Base-by-base conservation (phyloP, 2,888 invertebrate genomes). In the Pyrrhia umbra region DNA sequence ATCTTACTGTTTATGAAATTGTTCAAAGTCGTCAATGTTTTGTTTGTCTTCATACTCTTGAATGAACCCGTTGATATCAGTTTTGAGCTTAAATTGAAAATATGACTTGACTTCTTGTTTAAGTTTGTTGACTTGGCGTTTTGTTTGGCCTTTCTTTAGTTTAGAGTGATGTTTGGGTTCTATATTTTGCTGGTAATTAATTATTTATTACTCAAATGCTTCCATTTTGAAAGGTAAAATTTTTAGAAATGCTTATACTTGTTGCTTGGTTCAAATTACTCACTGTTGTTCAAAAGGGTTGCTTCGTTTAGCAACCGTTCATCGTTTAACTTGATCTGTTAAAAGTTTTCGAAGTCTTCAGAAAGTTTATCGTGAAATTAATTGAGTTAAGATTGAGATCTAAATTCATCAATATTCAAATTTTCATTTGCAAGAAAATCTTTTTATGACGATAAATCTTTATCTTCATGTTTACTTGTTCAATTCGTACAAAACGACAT, bases 1-100 rank as follows among this genome's bases (percentile, higher is more conserved):
- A 68, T 23, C 23, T 25, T 42, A 50, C 20, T 15, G 37, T 37
- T 39, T 18, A 9, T 13, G 8, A 16, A 39, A 21, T 34, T 9
- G 5, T 45, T 49, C 10, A 8, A 39, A 23, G 37, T 58, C 68
- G 57, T 67, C 47, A 67, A 47, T 57, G n/a, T 57, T 68, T 49
- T 43, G 68, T 67, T 47, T 49, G 13, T 54, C 18, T 40, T 47
- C 2, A 40, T 49, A 21, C 37, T 21, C 3, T 27, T 5, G 34
- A 45, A 39, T 21, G n/a, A 37, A 49, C n/a, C 2, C 30, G 21
- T 30, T 13, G 13, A 16, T 39, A 15, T 13, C 18, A 18, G 30
- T 49, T 63, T 63, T 25, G 15, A 25, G 27, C n/a, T 27, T 30
- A 10, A 23, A 23, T 21, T 15, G 21, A 21, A 16, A 43, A 23